Base-by-base conservation (phyloP, 2,888 invertebrate genomes). In the Tachina fera region DNA sequence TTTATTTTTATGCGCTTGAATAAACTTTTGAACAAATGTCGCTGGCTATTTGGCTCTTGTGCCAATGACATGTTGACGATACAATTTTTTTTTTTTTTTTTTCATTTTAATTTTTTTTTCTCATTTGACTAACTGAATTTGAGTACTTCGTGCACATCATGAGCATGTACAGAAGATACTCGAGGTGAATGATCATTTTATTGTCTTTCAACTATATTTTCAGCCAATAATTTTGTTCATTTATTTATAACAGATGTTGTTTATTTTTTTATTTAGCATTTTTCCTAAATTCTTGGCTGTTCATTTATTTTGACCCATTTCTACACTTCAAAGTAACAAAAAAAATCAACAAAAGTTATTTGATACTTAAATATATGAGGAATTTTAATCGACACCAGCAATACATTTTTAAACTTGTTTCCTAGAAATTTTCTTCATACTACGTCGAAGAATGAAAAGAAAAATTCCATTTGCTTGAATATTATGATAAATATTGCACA, bases 131-230 rank as follows among this genome's bases (percentile, higher is more conserved):
- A 14, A 31, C 13, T 39, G 58, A 11, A 31, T 14, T 11, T 3
- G 47, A 39, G 31, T 14, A 31, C 14, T 11, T 41, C 22, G 56
- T 61, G 65, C 47, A 56, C 22, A 39, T 75, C 19, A 41, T n/a
- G 6, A 53, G 61, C 47, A 70, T 82, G 76, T 82, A 47, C 70
- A 82, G 47, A 16, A 82, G 47, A 16, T 13, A 68, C 67, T 68
- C 41, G 74, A 85, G 85, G 81, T 85, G 85, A 85, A 82, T 85
- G 85, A 78, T 82, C 85, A 85, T 68, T 74, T 85, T 63, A 82
- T 85, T 68, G 81, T 78, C 58, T 68, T 81, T 45, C 51, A 60
- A 78, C 72, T 43, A 60, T n/a, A 9, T 22, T 41, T 41, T 71
- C 60, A 68, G 74, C 61, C 74, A 75, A 75, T 75, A 75, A 47